Conservation (phyloP, 2,888 invertebrate species). For the Agrochola litura region DNA sequence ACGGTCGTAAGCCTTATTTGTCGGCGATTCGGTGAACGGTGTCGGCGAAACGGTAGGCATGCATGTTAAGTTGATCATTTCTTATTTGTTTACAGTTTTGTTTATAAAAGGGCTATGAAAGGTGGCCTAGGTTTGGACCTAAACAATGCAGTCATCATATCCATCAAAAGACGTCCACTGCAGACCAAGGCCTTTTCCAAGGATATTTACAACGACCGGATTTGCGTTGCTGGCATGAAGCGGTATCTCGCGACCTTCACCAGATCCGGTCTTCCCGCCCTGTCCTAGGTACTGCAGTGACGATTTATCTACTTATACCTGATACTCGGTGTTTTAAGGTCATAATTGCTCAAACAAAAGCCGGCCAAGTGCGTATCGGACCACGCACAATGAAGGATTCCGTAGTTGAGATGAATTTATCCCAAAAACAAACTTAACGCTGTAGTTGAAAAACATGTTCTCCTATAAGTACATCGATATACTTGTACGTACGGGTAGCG, state of each 20-base stretch:
- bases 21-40: slow-evolving; percentile 57
- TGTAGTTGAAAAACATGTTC: too few relatives aligned
- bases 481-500: too few relatives aligned
- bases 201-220: too few relatives aligned
- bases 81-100: slow-evolving; percentile 19
- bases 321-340: not conserved
- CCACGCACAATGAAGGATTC: too few relatives aligned
- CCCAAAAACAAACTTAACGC: too few relatives aligned
- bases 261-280: not conserved
- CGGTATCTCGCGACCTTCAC: not conserved
- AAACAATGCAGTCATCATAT: not conserved
- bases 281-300: not conserved
- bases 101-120: not conserved
- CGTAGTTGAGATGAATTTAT: too few relatives aligned
- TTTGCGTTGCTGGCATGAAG: not conserved
- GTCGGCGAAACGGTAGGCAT: slow-evolving; percentile 48
- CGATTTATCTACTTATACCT: not conserved
- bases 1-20: slow-evolving; percentile 60
- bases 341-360: not conserved
- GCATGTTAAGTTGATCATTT: slow-evolving; percentile 55
- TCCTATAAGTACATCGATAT: too few relatives aligned
- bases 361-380: too few relatives aligned
- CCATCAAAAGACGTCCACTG: not conserved
- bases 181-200: not conserved
- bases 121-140: slow-evolving; percentile 18